These are phyloP conservation scores for Leptopilina drosophilae DNA, from an alignment of 2,888 invertebrate genomes.

Conservation along the genomic window DNA sequence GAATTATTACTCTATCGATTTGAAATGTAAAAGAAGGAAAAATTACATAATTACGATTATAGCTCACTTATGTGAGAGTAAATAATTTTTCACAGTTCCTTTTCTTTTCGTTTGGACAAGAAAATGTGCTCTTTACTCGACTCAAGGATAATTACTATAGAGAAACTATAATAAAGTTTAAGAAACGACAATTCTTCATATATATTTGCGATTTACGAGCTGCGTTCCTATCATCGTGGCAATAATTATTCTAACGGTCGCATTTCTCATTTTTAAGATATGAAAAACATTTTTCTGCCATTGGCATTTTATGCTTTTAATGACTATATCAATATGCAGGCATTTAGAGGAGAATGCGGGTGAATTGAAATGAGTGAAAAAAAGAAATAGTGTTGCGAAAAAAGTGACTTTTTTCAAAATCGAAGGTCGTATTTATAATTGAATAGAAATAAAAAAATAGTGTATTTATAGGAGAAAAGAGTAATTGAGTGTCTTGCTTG, in stretches of 20 bases:
- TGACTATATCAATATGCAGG: conserved; percentile 15
- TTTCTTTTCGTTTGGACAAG: background rate
- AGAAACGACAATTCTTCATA: conserved; percentile 18
- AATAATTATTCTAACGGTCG: conserved; percentile 38
- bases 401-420: conserved; percentile 12
- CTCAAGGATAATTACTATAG: conserved; percentile 25
- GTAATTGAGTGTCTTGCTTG: conserved; percentile 29
- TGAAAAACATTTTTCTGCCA: conserved; percentile 23
- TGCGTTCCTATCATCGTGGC: conserved; percentile 22
- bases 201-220: conserved; percentile 6
- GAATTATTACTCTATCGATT: no score
- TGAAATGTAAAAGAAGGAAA: background rate
- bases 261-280: conserved; percentile 35
- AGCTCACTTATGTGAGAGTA: background rate
- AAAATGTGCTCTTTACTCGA: background rate
- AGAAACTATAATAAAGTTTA: conserved; percentile 7
- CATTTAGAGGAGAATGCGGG: conserved; percentile 29
- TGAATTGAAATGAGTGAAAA: background rate
- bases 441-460: background rate
- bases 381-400: background rate
- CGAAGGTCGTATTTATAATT: conserved; percentile 13
- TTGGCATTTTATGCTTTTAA: conserved; percentile 1
- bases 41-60: background rate
- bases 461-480: background rate
- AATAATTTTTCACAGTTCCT: background rate